These are phyloP conservation scores for Agonum fuliginosum DNA, from an alignment of 2,888 invertebrate species.

Conservation along the genomic window DNA sequence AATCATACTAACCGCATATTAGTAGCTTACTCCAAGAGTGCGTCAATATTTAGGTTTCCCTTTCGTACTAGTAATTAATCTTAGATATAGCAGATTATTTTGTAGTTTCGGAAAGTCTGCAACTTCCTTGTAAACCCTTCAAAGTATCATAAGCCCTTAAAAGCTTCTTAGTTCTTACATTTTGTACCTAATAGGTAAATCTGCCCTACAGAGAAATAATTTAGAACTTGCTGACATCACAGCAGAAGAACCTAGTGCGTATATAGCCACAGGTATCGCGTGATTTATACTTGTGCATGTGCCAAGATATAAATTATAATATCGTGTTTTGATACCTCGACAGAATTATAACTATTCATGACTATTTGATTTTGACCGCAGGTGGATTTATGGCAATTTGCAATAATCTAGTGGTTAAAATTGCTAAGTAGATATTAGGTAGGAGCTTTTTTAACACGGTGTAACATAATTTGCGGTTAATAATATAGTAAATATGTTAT, in stretches of 20 bases:
- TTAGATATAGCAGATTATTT: slow-evolving; percentile 17
- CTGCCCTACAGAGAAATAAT: neutral
- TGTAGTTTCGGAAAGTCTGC: slow-evolving; percentile 13
- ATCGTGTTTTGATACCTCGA: slow-evolving; percentile 16
- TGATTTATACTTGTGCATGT: slow-evolving; percentile 18
- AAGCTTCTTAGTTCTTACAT: slow-evolving; percentile 16
- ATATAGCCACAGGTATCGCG: slow-evolving; percentile 30
- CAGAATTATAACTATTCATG: slow-evolving; percentile 11
- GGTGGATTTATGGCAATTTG: neutral
- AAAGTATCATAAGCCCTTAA: slow-evolving; percentile 19
- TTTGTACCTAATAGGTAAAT: slow-evolving; percentile 8
- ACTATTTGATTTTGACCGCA: neutral
- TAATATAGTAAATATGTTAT: neutral
- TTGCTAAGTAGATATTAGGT: slow-evolving; percentile 5
- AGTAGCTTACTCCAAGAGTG: no score
- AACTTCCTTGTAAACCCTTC: slow-evolving; percentile 11
- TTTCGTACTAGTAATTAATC: slow-evolving; percentile 17
- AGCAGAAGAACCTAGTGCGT: neutral
- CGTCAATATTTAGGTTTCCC: neutral
- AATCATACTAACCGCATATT: no score
- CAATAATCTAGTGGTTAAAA: neutral
- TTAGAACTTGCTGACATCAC: neutral
- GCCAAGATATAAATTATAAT: slow-evolving; percentile 36
- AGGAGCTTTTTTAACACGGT: neutral
- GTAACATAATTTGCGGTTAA: slow-evolving; percentile 1